A percentile compares a stretch with the other conserved stretches of the same genome.
These are phyloP conservation scores for Drosophila maculinotata DNA, from an alignment of 2,888 invertebrate species.

Conservation along the genomic window DNA sequence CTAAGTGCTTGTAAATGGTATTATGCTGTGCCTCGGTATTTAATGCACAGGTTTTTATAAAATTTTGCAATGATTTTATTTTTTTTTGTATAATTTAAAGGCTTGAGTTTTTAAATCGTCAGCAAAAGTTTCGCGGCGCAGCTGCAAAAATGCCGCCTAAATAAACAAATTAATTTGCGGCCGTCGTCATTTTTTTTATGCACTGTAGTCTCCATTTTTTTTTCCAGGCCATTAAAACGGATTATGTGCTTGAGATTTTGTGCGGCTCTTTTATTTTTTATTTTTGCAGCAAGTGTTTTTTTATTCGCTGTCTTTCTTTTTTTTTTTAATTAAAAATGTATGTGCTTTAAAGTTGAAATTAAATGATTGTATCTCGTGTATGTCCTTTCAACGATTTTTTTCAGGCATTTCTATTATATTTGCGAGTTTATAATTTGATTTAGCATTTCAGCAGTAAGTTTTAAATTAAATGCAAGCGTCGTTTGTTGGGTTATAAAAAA, in stretches of 20 bases:
- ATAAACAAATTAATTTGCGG: constrained; percentile 76
- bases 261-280: constrained; percentile 21
- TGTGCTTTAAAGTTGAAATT: constrained; percentile 49
- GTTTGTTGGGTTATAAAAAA: constrained; percentile 37
- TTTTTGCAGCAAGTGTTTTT: constrained; percentile 2
- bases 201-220: constrained; percentile 17
- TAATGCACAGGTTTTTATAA: constrained; percentile 23
- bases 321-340: constrained; percentile 70
- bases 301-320: not conserved
- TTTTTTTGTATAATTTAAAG: constrained; percentile 14
- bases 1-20: constrained; percentile 72
- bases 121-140: constrained; percentile 40
- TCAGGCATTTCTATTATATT: constrained; percentile 26
- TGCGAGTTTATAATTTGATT: constrained; percentile 50
- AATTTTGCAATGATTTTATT: constrained; percentile 1
- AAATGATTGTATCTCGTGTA: constrained; percentile 30
- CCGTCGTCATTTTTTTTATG: constrained; percentile 45
- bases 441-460: constrained; percentile 58
- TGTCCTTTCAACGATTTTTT: constrained; percentile 31
- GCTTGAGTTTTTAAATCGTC: constrained; percentile 35
- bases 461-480: constrained; percentile 41
- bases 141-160: constrained; percentile 61
- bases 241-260: constrained; percentile 65
- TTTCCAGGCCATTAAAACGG: constrained; percentile 58
- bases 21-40: constrained; percentile 48